A percentile compares a stretch with the other conserved stretches of the same genome.
Evolutionary conservation across 2,888 invertebrate species (phyloP).

Genomic region (Eurytoma adleriae): DNA sequence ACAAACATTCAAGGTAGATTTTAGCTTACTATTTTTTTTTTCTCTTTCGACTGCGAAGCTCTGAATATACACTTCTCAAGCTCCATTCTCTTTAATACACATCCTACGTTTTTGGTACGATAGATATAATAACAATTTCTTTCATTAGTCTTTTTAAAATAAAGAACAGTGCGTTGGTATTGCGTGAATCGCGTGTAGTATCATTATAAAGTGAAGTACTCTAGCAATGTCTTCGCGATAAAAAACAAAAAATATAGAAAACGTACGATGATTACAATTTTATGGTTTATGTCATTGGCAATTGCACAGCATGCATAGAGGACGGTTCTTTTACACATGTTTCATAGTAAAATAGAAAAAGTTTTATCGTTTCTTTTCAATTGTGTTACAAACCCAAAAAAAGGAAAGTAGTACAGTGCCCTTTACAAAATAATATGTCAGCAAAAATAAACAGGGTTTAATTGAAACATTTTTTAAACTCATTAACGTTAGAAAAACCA

Average conservation of each 20-base stretch:
- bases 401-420: neutral
- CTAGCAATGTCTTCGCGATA: neutral
- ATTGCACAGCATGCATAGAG: slow-evolving; percentile 18
- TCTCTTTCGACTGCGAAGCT: slow-evolving; percentile 15
- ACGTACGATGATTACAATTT: neutral
- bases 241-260: neutral
- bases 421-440: too few relatives aligned
- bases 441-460: neutral
- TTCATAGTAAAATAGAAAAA: slow-evolving; percentile 12
- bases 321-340: slow-evolving; percentile 29
- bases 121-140: neutral
- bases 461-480: neutral
- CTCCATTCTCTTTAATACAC: neutral
- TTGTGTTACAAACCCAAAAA: neutral
- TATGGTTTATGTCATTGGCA: neutral
- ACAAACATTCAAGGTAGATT: slow-evolving; percentile 51
- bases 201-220: neutral
- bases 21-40: slow-evolving; percentile 17
- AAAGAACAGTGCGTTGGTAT: neutral
- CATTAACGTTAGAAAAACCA: neutral
- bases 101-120: neutral
- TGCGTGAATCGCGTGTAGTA: neutral
- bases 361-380: neutral
- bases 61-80: neutral
- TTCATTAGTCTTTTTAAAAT: neutral